Evolutionary conservation across 2,113 vertebrate genomes (phyloP).

Genomic region (Pollachius pollachius): DNA sequence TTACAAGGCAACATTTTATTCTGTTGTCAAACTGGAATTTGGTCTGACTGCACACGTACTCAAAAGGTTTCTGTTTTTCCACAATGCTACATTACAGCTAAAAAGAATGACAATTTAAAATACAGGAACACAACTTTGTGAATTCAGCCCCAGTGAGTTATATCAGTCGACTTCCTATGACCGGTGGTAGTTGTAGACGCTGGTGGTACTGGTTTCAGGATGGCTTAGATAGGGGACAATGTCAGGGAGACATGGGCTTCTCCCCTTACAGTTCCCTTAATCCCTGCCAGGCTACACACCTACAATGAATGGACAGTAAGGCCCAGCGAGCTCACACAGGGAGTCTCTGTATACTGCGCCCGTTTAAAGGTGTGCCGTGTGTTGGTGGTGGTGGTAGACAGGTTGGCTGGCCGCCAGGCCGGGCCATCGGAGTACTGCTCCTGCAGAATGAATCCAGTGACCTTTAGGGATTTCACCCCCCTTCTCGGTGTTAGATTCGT

Average conservation of each 20-base stretch:
- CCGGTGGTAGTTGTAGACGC: neutral
- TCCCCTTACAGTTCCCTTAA: slow-evolving; percentile 66
- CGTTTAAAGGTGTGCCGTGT: slow-evolving; percentile 45
- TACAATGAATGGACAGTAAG: slow-evolving; percentile 61
- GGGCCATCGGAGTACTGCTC: slow-evolving; percentile 1
- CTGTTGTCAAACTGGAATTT: too few species aligned
- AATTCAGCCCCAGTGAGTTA: slow-evolving; percentile 21
- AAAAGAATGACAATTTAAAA: too few species aligned
- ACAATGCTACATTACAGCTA: too few species aligned
- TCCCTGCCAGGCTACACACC: slow-evolving; percentile 60
- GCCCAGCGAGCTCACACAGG: slow-evolving; percentile 35
- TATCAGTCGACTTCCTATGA: slow-evolving; percentile 45
- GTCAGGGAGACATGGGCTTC: slow-evolving; percentile 50
- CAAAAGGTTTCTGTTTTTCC: too few species aligned
- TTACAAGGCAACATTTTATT: too few species aligned
- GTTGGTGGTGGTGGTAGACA: neutral
- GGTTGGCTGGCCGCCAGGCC: slow-evolving; percentile 37
- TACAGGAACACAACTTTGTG: too few species aligned
- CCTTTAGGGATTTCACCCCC: too few species aligned
- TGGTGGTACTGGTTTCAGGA: slow-evolving; percentile 24
- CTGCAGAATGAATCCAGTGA: too few species aligned
- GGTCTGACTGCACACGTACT: too few species aligned
- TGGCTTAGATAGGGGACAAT: slow-evolving; percentile 30
- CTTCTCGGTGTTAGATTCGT: too few species aligned
- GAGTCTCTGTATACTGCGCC: slow-evolving; percentile 54